Evolutionary conservation across 2,888 invertebrate genomes (phyloP).

Genomic region (Leptothorax acervorum): DNA sequence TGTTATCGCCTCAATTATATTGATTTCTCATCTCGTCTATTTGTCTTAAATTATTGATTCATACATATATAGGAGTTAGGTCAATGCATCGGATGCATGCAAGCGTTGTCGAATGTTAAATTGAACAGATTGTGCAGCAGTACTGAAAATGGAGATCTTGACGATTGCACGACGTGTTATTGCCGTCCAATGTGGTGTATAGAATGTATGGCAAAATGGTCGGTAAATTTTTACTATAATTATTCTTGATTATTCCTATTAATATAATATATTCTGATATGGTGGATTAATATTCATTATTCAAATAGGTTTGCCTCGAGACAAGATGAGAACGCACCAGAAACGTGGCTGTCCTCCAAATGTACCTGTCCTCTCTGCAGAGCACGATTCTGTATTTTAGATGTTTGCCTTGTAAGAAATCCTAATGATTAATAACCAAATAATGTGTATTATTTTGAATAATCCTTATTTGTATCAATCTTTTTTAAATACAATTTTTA

Average conservation of each 20-base stretch:
- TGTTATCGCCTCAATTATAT: constrained; percentile 15
- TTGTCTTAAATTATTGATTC: constrained; percentile 33
- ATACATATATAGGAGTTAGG: constrained; percentile 89
- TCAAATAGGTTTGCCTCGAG: constrained; percentile 91
- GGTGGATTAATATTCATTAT: constrained; percentile 40
- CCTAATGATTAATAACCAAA: constrained; percentile 51
- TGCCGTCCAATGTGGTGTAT: constrained; percentile 97
- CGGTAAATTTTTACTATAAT: constrained; percentile 59
- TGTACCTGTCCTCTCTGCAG: constrained; percentile 96
- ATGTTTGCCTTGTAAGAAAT: constrained; percentile 87
- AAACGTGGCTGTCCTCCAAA: constrained; percentile 93
- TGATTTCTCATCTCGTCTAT: background rate
- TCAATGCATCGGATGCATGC: constrained; percentile 96
- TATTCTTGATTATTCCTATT: constrained; percentile 38
- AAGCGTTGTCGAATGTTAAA: constrained; percentile 92
- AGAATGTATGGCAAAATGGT: constrained; percentile 94
- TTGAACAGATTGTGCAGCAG: constrained; percentile 90
- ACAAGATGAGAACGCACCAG: constrained; percentile 90
- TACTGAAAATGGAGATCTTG: constrained; percentile 84
- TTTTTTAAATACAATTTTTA: constrained; percentile 18
- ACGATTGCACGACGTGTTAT: constrained; percentile 88
- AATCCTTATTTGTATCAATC: constrained; percentile 4
- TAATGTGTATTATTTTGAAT: background rate
- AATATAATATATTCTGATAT: constrained; percentile 22
- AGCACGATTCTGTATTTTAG: constrained; percentile 93